phyloP scores from a whole-genome alignment of 1,140 invertebrate species.

The Phymastichus coffea region DNA sequence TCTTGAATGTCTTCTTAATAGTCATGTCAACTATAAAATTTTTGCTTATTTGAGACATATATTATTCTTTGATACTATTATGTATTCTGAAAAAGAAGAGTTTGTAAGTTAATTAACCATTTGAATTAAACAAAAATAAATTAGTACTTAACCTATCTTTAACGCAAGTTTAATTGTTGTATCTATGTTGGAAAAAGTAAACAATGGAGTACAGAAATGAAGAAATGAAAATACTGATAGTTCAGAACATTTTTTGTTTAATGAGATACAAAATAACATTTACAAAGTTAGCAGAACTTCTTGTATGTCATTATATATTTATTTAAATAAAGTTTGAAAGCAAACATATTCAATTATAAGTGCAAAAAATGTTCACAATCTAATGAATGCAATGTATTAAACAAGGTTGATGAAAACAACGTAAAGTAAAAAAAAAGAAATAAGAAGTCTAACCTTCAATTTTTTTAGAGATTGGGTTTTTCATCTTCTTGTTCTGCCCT shows the following conservation, averaged over 20 bases:
- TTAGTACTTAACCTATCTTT: too few species aligned
- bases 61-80: too few species aligned
- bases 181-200: too few species aligned
- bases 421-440: neutral
- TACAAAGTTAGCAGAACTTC: neutral
- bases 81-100: too few species aligned
- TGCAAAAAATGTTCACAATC: neutral
- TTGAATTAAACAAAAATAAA: too few species aligned
- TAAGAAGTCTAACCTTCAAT: constrained; percentile 10
- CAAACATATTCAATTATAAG: neutral
- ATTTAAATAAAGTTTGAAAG: neutral
- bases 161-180: too few species aligned
- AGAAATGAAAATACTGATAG: too few species aligned
- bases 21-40: too few species aligned
- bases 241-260: neutral
- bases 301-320: neutral
- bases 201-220: too few species aligned
- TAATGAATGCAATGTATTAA: neutral
- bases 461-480: constrained; percentile 17
- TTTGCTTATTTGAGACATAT: too few species aligned
- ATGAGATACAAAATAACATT: constrained; percentile 1
- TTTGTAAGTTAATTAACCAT: too few species aligned
- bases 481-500: constrained; percentile 21
- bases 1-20: too few species aligned
- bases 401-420: neutral